A percentile compares a stretch with the other conserved stretches of the same genome.
These are phyloP conservation scores for Lophochroa leadbeateri DNA, from an alignment of 2,113 vertebrate species.

Conservation along the genomic window DNA sequence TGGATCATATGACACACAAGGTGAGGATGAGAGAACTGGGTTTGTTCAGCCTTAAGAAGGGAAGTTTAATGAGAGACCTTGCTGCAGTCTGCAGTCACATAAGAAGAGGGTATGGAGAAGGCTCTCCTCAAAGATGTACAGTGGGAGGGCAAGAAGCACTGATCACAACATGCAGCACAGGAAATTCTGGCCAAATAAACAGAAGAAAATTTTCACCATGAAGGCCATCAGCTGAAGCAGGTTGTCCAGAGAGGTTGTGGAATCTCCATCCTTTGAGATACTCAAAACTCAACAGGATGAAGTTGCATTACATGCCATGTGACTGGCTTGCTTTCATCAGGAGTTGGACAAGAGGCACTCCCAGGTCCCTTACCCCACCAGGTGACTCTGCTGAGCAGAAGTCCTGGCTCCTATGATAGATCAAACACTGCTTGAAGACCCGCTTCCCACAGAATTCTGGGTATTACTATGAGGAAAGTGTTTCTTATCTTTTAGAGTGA, in stretches of 20 bases:
- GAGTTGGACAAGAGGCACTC: neutral
- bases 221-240: neutral
- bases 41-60: neutral
- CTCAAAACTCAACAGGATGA: neutral
- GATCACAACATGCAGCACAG: neutral
- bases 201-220: neutral
- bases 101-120: neutral
- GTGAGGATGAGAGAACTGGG: neutral
- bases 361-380: fast-evolving
- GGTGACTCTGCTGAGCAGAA: neutral
- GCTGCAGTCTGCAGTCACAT: neutral
- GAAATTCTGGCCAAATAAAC: neutral
- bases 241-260: neutral
- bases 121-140: neutral
- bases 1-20: neutral
- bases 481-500: neutral
- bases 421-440: neutral
- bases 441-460: neutral
- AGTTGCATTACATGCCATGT: neutral
- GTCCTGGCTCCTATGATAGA: neutral
- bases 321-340: neutral
- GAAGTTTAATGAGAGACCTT: neutral
- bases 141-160: neutral
- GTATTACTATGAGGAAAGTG: neutral
- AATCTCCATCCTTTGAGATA: neutral